Conservation (phyloP, 2,113 vertebrate species). For the Illadopsis cleaveri region DNA sequence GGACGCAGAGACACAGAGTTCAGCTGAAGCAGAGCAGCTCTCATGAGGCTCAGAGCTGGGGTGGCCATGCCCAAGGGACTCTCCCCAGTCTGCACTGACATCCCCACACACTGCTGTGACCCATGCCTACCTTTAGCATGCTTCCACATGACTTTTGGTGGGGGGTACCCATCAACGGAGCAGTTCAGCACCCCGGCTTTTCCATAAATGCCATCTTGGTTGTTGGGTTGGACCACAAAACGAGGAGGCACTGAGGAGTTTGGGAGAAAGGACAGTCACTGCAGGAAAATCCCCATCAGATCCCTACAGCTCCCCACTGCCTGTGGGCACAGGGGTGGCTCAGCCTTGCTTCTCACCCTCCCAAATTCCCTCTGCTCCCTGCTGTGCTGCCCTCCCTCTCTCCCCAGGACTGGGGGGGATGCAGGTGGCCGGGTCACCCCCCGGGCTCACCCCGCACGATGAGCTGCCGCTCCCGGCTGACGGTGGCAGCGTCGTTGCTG, state of each 20-base stretch:
- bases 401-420: rapidly evolving
- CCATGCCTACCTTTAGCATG: conserved; percentile 86
- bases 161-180: conserved; percentile 95
- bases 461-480: conserved; percentile 95
- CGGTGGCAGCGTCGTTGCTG: conserved; percentile 93
- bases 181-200: conserved; percentile 96
- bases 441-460: conserved; percentile 89
- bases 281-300: background rate
- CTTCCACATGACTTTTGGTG: conserved; percentile 99
- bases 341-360: background rate
- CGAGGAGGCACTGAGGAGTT: conserved; percentile 88
- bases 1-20: background rate
- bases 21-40: background rate
- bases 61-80: rapidly evolving
- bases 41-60: rapidly evolving
- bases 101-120: rapidly evolving
- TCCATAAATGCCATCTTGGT: conserved; percentile 97
- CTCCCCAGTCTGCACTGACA: background rate
- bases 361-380: background rate
- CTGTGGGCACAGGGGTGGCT: rapidly evolving
- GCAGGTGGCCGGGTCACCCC: rapidly evolving
- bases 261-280: background rate
- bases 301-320: background rate
- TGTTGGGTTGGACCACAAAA: conserved; percentile 97
- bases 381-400: rapidly evolving